A percentile compares a stretch with the other conserved stretches of the same genome.
Conservation (phyloP, 2,797 vertebrate genomes). For the Leucoraja ocellata region DNA sequence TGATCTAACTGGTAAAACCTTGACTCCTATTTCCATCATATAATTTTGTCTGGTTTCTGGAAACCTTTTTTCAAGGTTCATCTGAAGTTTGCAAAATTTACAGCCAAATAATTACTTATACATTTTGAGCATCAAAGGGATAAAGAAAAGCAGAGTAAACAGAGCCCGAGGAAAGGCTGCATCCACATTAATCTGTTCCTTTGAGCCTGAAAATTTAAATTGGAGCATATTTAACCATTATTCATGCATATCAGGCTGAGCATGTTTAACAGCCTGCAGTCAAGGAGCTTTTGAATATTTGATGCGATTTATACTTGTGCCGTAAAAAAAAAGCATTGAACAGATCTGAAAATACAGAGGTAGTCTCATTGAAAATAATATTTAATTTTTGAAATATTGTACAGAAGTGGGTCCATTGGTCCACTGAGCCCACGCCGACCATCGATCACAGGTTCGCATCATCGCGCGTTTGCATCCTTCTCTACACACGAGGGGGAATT, state of each 20-base stretch:
- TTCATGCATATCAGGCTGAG: neutral
- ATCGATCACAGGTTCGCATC: too few species aligned
- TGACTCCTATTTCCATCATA: neutral
- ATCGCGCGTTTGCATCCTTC: too few species aligned
- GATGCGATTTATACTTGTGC: neutral
- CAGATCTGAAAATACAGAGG: neutral
- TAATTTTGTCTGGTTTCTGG: neutral
- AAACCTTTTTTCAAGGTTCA: neutral
- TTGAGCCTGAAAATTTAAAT: neutral
- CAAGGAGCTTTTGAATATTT: neutral
- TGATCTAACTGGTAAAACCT: neutral
- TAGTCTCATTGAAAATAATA: neutral
- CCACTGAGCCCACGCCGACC: too few species aligned
- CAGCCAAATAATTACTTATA: neutral
- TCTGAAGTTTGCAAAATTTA: neutral
- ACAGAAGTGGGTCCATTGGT: too few species aligned
- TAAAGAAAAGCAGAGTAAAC: neutral
- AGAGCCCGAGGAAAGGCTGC: neutral
- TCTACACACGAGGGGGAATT: too few species aligned
- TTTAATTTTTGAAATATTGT: neutral
- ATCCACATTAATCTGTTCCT: neutral
- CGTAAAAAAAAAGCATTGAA: neutral
- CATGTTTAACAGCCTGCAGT: neutral
- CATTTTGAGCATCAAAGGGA: neutral
- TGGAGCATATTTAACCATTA: neutral